These are phyloP conservation scores for Andrena haemorrhoa DNA, from an alignment of 2,888 invertebrate genomes.

Conservation along the genomic window DNA sequence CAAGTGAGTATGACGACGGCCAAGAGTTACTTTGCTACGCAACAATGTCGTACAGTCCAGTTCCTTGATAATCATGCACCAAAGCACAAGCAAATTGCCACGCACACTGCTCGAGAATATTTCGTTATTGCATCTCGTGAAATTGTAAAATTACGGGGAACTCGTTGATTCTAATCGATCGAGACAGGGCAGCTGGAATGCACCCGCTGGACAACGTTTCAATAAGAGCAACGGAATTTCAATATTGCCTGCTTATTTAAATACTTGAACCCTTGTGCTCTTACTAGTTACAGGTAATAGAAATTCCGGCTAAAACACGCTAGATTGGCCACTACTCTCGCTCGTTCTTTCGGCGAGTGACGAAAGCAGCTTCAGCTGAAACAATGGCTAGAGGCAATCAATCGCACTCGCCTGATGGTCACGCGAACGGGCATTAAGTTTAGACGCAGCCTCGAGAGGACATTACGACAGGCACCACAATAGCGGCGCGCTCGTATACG, in stretches of 20 bases:
- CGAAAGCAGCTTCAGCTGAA: background rate
- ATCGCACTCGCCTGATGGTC: background rate
- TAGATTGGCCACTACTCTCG: background rate
- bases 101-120: background rate
- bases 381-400: conserved; percentile 13
- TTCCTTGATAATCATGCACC: background rate
- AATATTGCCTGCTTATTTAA: conserved; percentile 71
- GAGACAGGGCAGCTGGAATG: conserved; percentile 24
- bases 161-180: background rate
- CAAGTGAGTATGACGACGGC: background rate
- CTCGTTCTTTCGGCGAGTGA: background rate
- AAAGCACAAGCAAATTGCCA: background rate
- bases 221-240: conserved; percentile 68
- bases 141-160: background rate
- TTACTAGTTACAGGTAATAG: conserved; percentile 47
- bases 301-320: conserved; percentile 63
- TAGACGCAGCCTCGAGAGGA: background rate
- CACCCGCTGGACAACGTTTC: conserved; percentile 41
- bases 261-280: conserved; percentile 59
- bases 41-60: background rate
- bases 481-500: conserved; percentile 27
- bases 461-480: conserved; percentile 29
- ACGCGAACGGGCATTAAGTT: conserved; percentile 12
- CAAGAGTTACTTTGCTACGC: background rate
- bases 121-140: background rate